phyloP scores from a whole-genome alignment of 2,113 vertebrate genomes.

The Albula glossodonta region DNA sequence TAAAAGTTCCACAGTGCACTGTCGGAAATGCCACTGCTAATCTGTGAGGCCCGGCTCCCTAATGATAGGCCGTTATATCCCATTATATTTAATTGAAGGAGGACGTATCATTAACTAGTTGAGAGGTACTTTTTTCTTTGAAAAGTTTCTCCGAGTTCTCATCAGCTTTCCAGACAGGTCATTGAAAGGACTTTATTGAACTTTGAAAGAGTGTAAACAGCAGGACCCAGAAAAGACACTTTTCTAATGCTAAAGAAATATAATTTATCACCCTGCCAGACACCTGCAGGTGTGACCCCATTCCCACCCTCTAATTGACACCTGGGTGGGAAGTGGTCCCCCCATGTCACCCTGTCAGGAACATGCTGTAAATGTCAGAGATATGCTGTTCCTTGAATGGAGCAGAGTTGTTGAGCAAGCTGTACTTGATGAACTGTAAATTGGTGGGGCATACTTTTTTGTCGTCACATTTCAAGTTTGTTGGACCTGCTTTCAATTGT shows the following conservation, averaged over 20 bases:
- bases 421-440: constrained; percentile 49
- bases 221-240: constrained; percentile 69
- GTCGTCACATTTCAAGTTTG: not conserved
- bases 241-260: constrained; percentile 79
- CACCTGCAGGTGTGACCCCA: constrained; percentile 76
- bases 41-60: constrained; percentile 60
- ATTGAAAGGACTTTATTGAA: constrained; percentile 75
- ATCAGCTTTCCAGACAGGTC: constrained; percentile 61
- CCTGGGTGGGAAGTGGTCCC: constrained; percentile 42
- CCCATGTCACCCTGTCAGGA: constrained; percentile 49
- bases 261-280: constrained; percentile 75
- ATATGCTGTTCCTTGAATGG: constrained; percentile 43
- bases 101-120: constrained; percentile 78
- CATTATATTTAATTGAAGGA: constrained; percentile 75
- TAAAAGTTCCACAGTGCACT: constrained; percentile 33
- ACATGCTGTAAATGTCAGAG: constrained; percentile 46
- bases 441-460: constrained; percentile 45
- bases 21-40: constrained; percentile 62
- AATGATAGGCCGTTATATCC: constrained; percentile 69
- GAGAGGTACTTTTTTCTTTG: constrained; percentile 67
- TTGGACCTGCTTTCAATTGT: constrained; percentile 23
- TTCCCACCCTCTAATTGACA: constrained; percentile 61
- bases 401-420: constrained; percentile 43
- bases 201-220: constrained; percentile 68
- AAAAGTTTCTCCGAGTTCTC: constrained; percentile 70